These are phyloP conservation scores for Lobophora halterata DNA, from an alignment of 2,888 invertebrate species.

Conservation along the genomic window DNA sequence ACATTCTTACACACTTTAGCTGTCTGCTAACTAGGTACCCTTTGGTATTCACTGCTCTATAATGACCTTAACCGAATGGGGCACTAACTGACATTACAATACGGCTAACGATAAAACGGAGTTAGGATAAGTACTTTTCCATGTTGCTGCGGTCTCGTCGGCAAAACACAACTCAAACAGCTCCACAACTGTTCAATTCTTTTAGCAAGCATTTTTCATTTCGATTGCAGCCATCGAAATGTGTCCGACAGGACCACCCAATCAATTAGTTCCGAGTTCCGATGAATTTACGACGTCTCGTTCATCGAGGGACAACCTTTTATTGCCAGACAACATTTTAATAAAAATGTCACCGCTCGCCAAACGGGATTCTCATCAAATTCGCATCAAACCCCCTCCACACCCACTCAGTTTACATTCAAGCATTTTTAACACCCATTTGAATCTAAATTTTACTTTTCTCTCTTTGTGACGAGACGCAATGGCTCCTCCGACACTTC, in stretches of 20 bases:
- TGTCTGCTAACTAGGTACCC: conserved; percentile 1
- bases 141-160: conserved; percentile 60
- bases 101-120: conserved; percentile 69
- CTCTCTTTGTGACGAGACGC: conserved; percentile 47
- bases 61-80: conserved; percentile 56
- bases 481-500: conserved; percentile 46
- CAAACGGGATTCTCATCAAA: conserved; percentile 60
- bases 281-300: conserved; percentile 54
- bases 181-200: conserved; percentile 40
- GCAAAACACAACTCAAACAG: conserved; percentile 41
- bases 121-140: conserved; percentile 76
- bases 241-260: conserved; percentile 39
- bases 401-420: conserved; percentile 53
- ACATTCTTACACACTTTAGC: too few species aligned
- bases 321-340: conserved; percentile 55
- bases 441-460: conserved; percentile 63
- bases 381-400: conserved; percentile 60
- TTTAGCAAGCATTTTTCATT: conserved; percentile 43
- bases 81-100: conserved; percentile 63
- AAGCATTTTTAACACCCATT: conserved; percentile 66
- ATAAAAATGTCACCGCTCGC: conserved; percentile 54
- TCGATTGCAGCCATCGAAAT: conserved; percentile 40
- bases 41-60: conserved; percentile 42
- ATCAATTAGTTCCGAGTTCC: conserved; percentile 51
- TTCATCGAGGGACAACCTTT: conserved; percentile 47